phyloP scores from a whole-genome alignment of 1,140 invertebrate genomes.

The Samia ricini region DNA sequence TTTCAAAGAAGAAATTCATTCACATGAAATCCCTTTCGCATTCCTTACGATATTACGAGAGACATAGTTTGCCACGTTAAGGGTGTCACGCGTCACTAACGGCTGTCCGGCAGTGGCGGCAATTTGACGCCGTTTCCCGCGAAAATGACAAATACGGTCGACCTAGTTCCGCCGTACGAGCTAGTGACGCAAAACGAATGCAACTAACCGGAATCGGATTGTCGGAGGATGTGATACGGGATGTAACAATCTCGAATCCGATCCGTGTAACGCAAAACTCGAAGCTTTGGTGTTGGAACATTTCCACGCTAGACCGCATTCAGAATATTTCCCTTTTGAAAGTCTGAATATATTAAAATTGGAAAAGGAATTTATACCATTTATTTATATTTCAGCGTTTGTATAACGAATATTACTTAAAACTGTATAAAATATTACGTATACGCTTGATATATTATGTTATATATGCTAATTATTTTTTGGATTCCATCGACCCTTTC shows the following conservation, averaged over 20 bases:
- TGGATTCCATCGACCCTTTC: no score
- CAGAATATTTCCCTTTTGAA: not conserved
- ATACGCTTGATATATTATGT: no score
- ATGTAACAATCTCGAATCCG: not conserved
- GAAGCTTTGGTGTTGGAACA: not conserved
- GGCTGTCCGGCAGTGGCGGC: constrained; percentile 20
- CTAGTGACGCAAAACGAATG: constrained; percentile 18
- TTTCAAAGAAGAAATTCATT: not conserved
- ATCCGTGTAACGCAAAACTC: not conserved
- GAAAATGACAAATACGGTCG: constrained; percentile 34
- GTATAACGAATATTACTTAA: no score
- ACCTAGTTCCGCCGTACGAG: constrained; percentile 25
- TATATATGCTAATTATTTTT: no score
- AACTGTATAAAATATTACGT: no score
- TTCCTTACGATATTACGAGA: not conserved
- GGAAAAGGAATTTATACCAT: not conserved
- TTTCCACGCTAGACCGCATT: not conserved
- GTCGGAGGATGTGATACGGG: not conserved
- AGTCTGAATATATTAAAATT: not conserved
- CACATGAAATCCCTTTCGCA: not conserved
- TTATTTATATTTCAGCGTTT: no score
- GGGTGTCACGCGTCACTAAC: constrained; percentile 11
- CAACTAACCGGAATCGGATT: constrained; percentile 1
- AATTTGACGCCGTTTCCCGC: constrained; percentile 33
- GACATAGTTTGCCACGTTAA: constrained; percentile 20